These are phyloP conservation scores for Crambe crambe DNA, from an alignment of 37 sponge, comb jelly and placozoan genomes.

Conservation along the genomic window DNA sequence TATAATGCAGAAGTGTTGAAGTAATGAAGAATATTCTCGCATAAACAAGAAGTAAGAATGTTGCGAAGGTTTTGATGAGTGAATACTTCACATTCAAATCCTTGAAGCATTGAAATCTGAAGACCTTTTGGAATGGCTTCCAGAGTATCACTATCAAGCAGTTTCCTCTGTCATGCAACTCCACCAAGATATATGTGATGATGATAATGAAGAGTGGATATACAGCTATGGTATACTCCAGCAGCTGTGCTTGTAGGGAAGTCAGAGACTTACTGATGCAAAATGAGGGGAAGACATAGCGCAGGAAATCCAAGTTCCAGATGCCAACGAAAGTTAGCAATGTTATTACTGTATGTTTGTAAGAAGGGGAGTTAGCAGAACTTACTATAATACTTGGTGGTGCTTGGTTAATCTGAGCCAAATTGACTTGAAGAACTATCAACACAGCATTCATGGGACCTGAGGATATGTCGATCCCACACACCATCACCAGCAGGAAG, in stretches of 20 bases:
- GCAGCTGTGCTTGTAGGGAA: background rate
- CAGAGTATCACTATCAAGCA: background rate
- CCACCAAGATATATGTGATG: conserved; percentile 5
- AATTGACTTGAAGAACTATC: conserved; percentile 32
- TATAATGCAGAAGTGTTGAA: background rate
- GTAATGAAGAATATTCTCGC: background rate
- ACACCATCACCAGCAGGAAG: conserved; percentile 45
- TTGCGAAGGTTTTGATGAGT: background rate
- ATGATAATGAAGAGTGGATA: conserved; percentile 31
- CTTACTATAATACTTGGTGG: background rate
- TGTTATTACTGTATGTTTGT: background rate
- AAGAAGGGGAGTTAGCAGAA: background rate
- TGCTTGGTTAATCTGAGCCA: background rate
- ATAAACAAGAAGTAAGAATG: background rate
- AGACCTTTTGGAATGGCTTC: background rate
- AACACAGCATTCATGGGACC: conserved; percentile 61
- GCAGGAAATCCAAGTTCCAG: conserved; percentile 27
- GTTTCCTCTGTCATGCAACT: background rate
- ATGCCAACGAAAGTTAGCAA: conserved; percentile 1
- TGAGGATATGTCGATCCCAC: conserved; percentile 29
- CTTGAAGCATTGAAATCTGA: background rate
- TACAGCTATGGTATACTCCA: conserved; percentile 37
- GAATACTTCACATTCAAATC: background rate
- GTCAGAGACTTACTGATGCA: conserved; percentile 1
- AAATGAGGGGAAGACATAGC: background rate